phyloP scores from a whole-genome alignment of 2,797 vertebrate genomes.

The Leptatherina wallacei region DNA sequence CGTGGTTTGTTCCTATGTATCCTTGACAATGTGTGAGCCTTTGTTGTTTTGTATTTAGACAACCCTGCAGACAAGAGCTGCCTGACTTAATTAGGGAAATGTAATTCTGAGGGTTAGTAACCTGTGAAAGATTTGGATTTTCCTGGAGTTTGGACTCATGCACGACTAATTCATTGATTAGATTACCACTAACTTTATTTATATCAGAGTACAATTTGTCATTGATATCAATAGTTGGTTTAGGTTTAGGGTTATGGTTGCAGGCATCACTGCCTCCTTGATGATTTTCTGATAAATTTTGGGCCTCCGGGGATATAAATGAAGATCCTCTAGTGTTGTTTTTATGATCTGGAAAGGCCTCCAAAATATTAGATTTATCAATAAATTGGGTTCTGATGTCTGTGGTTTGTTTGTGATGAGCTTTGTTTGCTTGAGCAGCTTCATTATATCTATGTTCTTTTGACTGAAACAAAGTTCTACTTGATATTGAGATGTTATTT shows the following conservation, averaged over 20 bases:
- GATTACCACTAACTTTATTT: conserved; percentile 50
- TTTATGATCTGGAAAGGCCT: conserved; percentile 28
- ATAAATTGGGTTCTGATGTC: conserved; percentile 18
- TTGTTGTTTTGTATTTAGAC: conserved; percentile 59
- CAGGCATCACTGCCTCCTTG: conserved; percentile 12
- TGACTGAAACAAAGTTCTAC: conserved; percentile 35
- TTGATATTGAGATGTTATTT: conserved; percentile 32
- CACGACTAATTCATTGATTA: conserved; percentile 47
- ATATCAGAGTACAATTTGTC: conserved; percentile 15
- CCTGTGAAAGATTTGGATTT: conserved; percentile 58
- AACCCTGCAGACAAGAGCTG: conserved; percentile 60
- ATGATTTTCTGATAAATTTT: conserved; percentile 33
- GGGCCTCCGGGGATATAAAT: conserved; percentile 8
- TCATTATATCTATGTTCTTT: conserved; percentile 18
- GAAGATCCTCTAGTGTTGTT: conserved; percentile 22
- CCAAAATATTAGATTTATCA: conserved; percentile 21
- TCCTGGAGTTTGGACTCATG: conserved; percentile 38
- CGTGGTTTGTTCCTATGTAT: conserved; percentile 37
- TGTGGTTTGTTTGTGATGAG: conserved; percentile 4
- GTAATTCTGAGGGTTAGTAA: conserved; percentile 61
- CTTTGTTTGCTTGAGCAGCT: neutral
- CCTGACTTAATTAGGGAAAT: conserved; percentile 71
- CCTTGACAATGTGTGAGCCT: conserved; percentile 53
- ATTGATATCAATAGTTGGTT: conserved; percentile 22
- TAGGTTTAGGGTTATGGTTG: neutral